Conservation (phyloP, 1,140 invertebrate genomes). For the Cardiocondyla obscurior region DNA sequence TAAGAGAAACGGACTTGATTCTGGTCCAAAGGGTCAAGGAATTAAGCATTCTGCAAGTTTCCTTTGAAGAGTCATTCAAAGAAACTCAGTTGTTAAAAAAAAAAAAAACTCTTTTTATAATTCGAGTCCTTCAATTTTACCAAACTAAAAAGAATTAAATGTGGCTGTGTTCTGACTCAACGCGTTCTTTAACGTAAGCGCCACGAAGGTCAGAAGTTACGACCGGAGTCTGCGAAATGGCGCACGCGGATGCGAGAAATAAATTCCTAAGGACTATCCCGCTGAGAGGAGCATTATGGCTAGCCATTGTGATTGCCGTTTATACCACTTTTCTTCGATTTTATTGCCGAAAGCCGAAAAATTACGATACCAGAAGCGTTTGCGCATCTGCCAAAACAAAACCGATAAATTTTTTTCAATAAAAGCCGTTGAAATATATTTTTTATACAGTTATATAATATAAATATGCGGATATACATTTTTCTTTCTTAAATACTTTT, state of each 20-base stretch:
- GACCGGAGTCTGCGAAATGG: slow-evolving; percentile 42
- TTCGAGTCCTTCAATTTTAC: background rate
- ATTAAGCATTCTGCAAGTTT: background rate
- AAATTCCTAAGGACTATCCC: slow-evolving; percentile 36
- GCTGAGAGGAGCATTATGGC: slow-evolving; percentile 25
- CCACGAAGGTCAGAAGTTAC: slow-evolving; percentile 49
- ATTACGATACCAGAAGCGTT: background rate
- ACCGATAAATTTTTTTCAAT: background rate
- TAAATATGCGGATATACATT: background rate
- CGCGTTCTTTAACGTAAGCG: slow-evolving; percentile 6
- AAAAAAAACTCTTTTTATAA: background rate
- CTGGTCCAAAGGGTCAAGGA: slow-evolving; percentile 20
- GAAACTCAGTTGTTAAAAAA: background rate
- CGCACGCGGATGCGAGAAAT: slow-evolving; percentile 42
- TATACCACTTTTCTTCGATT: slow-evolving; percentile 13
- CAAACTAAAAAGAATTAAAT: background rate
- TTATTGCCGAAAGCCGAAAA: slow-evolving; percentile 23
- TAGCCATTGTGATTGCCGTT: slow-evolving; percentile 5
- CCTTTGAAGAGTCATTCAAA: background rate
- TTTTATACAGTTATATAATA: background rate
- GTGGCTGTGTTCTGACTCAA: background rate
- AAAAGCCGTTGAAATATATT: background rate
- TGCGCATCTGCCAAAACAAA: background rate
- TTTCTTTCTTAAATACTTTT: background rate
- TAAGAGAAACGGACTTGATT: slow-evolving; percentile 30